Percentiles rank a stretch among this genome's conserved stretches.
phyloP scores from a whole-genome alignment of 2,113 vertebrate species.

The Cynopterus brachyotis region DNA sequence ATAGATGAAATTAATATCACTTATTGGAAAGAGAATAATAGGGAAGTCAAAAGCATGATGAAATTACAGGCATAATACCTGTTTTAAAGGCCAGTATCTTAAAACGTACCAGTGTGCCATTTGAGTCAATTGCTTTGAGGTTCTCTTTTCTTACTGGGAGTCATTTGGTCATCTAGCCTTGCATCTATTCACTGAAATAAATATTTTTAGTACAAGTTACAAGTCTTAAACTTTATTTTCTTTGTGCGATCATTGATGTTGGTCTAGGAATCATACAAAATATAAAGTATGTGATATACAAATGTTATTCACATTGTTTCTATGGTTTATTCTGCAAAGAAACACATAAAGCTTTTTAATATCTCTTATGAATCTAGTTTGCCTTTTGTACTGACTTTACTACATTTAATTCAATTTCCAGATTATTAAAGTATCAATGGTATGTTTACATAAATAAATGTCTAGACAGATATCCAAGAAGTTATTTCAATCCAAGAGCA shows the following conservation, averaged over 20 bases:
- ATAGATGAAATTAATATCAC: not conserved
- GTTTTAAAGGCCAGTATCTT: not conserved
- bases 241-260: not conserved
- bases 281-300: not conserved
- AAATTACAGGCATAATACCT: not conserved
- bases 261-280: not conserved
- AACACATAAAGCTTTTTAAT: not conserved
- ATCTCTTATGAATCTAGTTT: not conserved
- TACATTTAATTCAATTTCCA: conserved; percentile 26
- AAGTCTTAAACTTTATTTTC: not conserved
- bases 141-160: not conserved
- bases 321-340: not conserved
- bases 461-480: conserved; percentile 39
- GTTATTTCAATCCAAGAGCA: not conserved
- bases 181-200: not conserved
- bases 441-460: not conserved
- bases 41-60: not conserved
- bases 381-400: not conserved
- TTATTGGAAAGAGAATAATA: not conserved
- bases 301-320: not conserved
- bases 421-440: not conserved
- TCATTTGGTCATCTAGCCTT: not conserved
- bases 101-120: not conserved
- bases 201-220: not conserved
- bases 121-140: not conserved